Evolutionary conservation across 2,113 vertebrate species (phyloP).

Genomic region (Poeciliopsis prolifica): DNA sequence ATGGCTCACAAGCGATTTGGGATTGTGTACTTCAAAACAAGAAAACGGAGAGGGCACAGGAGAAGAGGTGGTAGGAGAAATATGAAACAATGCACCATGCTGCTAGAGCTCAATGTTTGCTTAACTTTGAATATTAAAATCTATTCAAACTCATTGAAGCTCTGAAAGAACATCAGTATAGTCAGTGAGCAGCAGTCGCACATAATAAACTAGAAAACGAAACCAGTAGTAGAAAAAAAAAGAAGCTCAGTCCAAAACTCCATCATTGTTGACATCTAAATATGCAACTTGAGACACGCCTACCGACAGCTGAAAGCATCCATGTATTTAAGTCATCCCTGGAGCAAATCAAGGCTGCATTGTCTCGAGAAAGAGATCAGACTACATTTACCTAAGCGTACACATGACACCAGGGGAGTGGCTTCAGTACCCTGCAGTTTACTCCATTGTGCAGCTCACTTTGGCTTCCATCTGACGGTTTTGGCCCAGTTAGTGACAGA

Average conservation of each 20-base stretch:
- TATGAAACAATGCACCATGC: neutral
- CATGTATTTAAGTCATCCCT: constrained; percentile 25
- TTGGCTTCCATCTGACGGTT: constrained; percentile 46
- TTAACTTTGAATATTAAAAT: constrained; percentile 64
- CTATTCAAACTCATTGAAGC: constrained; percentile 31
- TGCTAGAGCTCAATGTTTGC: constrained; percentile 28
- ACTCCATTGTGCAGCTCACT: constrained; percentile 47
- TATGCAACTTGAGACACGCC: neutral
- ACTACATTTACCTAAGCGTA: constrained; percentile 44
- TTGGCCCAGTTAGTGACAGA: constrained; percentile 38
- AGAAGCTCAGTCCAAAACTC: constrained; percentile 3
- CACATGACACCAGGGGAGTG: constrained; percentile 60
- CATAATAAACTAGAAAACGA: constrained; percentile 10
- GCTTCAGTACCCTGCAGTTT: constrained; percentile 26
- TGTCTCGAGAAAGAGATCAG: constrained; percentile 41
- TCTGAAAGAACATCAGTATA: constrained; percentile 17
- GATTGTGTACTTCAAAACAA: neutral
- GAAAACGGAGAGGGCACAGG: neutral
- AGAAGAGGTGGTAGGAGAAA: neutral
- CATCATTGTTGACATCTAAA: constrained; percentile 9
- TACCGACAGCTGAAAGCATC: constrained; percentile 1
- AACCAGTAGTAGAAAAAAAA: neutral
- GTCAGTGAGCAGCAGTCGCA: constrained; percentile 19
- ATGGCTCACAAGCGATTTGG: neutral
- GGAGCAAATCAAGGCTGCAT: constrained; percentile 27